Evolutionary conservation across 1,140 invertebrate genomes (phyloP).

Genomic region (Cotesia chilonis): DNA sequence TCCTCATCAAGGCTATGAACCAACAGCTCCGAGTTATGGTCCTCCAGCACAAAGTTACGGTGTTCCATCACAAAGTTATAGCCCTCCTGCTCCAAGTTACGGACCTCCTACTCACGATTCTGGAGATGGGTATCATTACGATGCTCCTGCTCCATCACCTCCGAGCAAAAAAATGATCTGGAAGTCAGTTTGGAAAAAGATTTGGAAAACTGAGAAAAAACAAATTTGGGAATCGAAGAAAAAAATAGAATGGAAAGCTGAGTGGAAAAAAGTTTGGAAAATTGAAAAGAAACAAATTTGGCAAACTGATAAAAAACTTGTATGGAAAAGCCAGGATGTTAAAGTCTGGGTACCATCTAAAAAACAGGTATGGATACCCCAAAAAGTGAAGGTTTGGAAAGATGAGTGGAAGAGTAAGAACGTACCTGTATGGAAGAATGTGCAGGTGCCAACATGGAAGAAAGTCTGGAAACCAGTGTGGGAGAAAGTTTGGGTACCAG

Average conservation of each 20-base stretch:
- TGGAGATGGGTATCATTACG: slow-evolving; percentile 43
- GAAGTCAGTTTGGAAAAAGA: slow-evolving; percentile 78
- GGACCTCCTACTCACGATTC: slow-evolving; percentile 44
- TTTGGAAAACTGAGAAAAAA: slow-evolving; percentile 72
- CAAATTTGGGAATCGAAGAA: slow-evolving; percentile 73
- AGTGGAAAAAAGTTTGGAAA: slow-evolving; percentile 79
- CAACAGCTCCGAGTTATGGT: slow-evolving; percentile 36
- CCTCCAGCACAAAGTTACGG: slow-evolving; percentile 43
- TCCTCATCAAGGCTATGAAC: slow-evolving; percentile 48
- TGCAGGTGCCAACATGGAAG: slow-evolving; percentile 77
- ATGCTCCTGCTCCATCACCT: slow-evolving; percentile 29
- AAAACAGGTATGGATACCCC: slow-evolving; percentile 80
- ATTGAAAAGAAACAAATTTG: slow-evolving; percentile 80
- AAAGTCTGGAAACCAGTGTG: slow-evolving; percentile 80
- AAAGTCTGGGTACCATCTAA: slow-evolving; percentile 80
- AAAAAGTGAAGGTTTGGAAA: slow-evolving; percentile 80
- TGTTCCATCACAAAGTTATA: slow-evolving; percentile 50
- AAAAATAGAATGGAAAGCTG: slow-evolving; percentile 79
- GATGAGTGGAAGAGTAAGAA: slow-evolving; percentile 78
- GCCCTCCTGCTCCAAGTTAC: slow-evolving; percentile 46
- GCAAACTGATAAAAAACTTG: slow-evolving; percentile 78
- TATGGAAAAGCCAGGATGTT: slow-evolving; percentile 79
- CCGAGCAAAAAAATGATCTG: slow-evolving; percentile 75
- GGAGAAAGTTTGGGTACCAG: slow-evolving; percentile 79
- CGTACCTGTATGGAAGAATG: slow-evolving; percentile 73